Base-by-base conservation (phyloP, 2,888 invertebrate species). In the Leucophenga montana region DNA sequence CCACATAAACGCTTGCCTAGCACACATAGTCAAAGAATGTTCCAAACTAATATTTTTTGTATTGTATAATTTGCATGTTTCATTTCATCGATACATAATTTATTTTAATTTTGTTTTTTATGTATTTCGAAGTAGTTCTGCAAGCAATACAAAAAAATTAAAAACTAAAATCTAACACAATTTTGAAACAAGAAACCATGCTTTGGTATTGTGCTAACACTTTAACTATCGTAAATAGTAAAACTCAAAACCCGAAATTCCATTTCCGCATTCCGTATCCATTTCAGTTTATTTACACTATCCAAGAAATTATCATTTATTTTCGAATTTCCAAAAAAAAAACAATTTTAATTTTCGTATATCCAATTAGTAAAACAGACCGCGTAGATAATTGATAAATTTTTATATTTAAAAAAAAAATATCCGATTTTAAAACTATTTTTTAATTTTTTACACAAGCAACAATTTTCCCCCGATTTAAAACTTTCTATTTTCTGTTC, bases 381-480 rank as follows among this genome's bases (percentile, higher is more conserved):
- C 20, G 57, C 57, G 27, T 57, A 22, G 31, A 22, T 22, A 11
- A 39, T 57, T 14, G 16, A 50, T 50, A n/a, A 13, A 50, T n/a
- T n/a, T n/a, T 16, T n/a, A 50, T 50, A 50, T 1, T n/a, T 50
- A 11, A 50, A 50, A 50, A 50, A 50, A 50, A 50, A 50, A 50
- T n/a, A 13, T n/a, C 13, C 14, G 48, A 48, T 6, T 48, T 13
- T 13, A 4, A 48, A 6, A n/a, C 56, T 57, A 1, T 18, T 44
- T 27, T 67, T 1, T 57, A 22, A 11, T 56, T 67, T 27, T 6
- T 31, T 18, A 56, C 54, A 18, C 44, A 65, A 65, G 11, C 61
- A 61, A 31, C 39, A 27, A 27, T 39, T 39, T 11, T 39, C 8
- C 11, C 33, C 39, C 39, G 39, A 39, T 39, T 39, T 11, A 39